Conservation (phyloP, 2,797 vertebrate species). For the Halcyon smyrnensis region DNA sequence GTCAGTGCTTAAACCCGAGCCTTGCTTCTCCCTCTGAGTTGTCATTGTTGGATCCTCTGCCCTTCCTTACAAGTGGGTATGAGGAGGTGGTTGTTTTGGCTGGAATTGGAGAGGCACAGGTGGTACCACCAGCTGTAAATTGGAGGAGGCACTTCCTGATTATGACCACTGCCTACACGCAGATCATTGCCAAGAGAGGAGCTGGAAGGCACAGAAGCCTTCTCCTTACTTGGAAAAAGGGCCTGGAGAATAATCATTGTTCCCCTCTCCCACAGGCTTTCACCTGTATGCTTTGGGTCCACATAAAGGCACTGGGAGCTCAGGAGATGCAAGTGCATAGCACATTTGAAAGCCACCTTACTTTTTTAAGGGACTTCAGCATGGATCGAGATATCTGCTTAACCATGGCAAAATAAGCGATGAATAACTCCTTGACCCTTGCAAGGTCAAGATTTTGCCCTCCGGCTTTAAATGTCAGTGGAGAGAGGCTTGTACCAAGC, state of each 20-base stretch:
- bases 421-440: background rate
- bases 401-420: background rate
- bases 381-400: background rate
- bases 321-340: background rate
- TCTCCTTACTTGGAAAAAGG: constrained; percentile 59
- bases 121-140: constrained; percentile 74
- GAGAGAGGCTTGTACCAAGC: background rate
- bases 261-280: background rate
- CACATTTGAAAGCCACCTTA: background rate
- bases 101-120: constrained; percentile 71
- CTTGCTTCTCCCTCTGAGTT: constrained; percentile 30
- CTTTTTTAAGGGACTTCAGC: background rate
- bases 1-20: constrained; percentile 15
- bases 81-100: constrained; percentile 73
- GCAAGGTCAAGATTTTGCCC: background rate
- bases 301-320: background rate
- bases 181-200: constrained; percentile 58
- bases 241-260: background rate
- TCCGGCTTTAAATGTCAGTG: background rate
- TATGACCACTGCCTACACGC: constrained; percentile 71
- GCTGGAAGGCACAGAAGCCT: constrained; percentile 40
- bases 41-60: constrained; percentile 53
- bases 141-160: constrained; percentile 74
- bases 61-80: constrained; percentile 63
- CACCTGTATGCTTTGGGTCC: background rate